These are phyloP conservation scores for Idaea aversata DNA, from an alignment of 2,888 invertebrate species.

Conservation along the genomic window DNA sequence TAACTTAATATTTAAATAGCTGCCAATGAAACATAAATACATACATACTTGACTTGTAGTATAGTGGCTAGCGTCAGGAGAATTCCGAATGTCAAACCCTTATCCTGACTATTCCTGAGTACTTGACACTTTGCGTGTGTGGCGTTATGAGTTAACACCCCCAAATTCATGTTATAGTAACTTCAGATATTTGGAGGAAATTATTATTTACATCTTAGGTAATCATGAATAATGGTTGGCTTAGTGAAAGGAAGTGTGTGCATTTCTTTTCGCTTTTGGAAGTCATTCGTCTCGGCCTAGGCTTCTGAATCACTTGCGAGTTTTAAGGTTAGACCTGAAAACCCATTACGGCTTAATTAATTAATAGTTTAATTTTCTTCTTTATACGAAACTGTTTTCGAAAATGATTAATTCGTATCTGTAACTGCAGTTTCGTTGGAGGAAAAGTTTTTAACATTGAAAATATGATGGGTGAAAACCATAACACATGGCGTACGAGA, in stretches of 20 bases:
- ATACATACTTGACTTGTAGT: neutral
- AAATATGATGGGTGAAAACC: no score
- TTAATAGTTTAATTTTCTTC: no score
- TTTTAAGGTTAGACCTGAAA: no score
- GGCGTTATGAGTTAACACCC: conserved; percentile 20
- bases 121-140: conserved; percentile 24
- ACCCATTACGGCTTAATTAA: no score
- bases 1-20: neutral
- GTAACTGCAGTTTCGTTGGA: no score
- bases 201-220: neutral
- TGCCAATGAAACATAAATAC: neutral
- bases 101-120: conserved; percentile 17
- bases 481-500: no score
- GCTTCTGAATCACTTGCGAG: no score
- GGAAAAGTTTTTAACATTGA: no score
- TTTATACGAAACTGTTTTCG: no score
- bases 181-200: conserved; percentile 14
- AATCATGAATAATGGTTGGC: neutral
- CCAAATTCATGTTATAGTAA: conserved; percentile 14
- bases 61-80: conserved; percentile 29
- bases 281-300: no score
- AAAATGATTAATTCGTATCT: no score
- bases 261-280: no score
- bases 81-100: conserved; percentile 32
- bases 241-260: neutral